Base-by-base conservation (phyloP, 2,888 invertebrate species). In the Nomada fabriciana region DNA sequence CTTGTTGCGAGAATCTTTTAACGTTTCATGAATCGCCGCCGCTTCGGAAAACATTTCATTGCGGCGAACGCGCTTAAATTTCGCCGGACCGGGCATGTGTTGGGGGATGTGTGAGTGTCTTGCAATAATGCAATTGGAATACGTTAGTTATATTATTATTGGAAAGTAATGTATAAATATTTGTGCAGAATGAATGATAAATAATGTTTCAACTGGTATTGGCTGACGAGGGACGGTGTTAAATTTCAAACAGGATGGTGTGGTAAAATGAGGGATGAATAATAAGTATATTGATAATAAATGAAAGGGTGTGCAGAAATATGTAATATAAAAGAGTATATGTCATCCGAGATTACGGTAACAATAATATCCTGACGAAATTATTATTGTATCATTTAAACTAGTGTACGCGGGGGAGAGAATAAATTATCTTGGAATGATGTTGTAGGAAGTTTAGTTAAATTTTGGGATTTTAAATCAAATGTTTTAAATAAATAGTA, bases 1-100 rank as follows among this genome's bases (percentile, higher is more conserved):
- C 80, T 80, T 80, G 80, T 80, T 80, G 80, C 80, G 60, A 77
- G 80, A 77, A 80, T 80, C 77, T 77, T 80, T 80, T 80, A 80
- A 77, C 60, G 80, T 71, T 80, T 77, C 77, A 77, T 67, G 77
- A 77, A 71, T 77, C 71, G 64, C 53, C 25, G 59, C 53, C 47
- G 76, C 50, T 76, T 76, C 69, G 68, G 53, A 80, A 77, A 77
- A 77, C 60, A 65, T 71, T 77, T 71, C 50, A 52, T 77, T 71
- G 61, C 60, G 60, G 67, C 50, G 60, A 29, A 15, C 55, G 59
- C 23, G 70, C 61, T 80, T 67, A 50, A 80, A 80, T 71, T 67
- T 67, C 50, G 20, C 55, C 36, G 55, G 13, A 20, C 3, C 0
- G 2, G 15, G 29, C n/a, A 7, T 15, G 50, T 4, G 15, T 13